Conservation (phyloP, 92 coral and sea anemone genomes). For the Paragorgia papillata region DNA sequence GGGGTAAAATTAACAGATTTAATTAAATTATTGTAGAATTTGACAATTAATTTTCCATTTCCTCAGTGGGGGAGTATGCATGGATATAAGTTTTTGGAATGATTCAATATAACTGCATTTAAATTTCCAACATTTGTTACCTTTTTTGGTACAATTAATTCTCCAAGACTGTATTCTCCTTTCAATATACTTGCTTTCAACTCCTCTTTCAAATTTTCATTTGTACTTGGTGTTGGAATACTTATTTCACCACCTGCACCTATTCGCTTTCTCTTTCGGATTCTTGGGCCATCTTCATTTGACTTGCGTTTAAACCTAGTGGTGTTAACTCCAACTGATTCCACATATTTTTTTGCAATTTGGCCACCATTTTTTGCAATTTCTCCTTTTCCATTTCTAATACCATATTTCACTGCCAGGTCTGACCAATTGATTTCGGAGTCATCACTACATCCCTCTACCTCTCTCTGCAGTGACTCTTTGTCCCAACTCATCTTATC, state of each 20-base stretch:
- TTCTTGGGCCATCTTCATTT: not conserved
- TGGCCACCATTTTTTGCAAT: constrained; percentile 47
- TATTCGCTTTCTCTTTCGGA: constrained; percentile 7
- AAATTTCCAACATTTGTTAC: not conserved
- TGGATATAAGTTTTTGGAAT: constrained; percentile 4
- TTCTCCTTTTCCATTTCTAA: constrained; percentile 24
- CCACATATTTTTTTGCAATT: constrained; percentile 26
- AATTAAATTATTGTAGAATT: too few species aligned
- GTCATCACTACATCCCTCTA: not conserved
- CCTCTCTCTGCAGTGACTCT: constrained; percentile 15
- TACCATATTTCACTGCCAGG: constrained; percentile 17
- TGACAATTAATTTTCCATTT: too few species aligned
- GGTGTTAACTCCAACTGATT: constrained; percentile 29
- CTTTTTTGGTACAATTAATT: too few species aligned
- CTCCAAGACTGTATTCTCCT: too few species aligned
- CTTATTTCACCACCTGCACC: constrained; percentile 11
- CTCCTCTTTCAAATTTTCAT: too few species aligned
- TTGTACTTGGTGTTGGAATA: constrained; percentile 3
- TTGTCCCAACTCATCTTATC: too few species aligned
- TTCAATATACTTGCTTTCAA: too few species aligned
- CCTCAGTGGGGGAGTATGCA: constrained; percentile 22
- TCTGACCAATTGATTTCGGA: constrained; percentile 5
- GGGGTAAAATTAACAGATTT: too few species aligned
- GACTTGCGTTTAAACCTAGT: constrained; percentile 18
- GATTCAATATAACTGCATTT: too few species aligned